Base-by-base conservation (phyloP, 2,888 invertebrate species). In the Peribatodes rhomboidaria region DNA sequence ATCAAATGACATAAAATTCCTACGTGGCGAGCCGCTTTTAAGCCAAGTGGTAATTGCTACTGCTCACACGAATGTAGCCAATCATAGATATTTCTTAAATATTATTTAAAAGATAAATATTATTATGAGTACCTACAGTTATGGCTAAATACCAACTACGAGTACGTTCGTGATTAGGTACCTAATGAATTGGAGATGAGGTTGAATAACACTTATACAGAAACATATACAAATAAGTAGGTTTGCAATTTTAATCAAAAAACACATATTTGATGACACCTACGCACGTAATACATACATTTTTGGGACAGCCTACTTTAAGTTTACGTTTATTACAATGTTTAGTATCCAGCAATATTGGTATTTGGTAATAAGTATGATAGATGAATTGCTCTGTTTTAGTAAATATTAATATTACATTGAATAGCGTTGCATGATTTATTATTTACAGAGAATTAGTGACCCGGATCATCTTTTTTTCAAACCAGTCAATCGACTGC, bases 1-100 rank as follows among this genome's bases (percentile, higher is more conserved):
- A 22, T 54, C 20, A 61, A 54, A 42, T 49, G 49, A 55, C 57
- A 58, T 22, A 27, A 37, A 20, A 18, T 57, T 13, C 41, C 41
- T 54, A 41, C 58, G 54, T 54, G 53, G 33, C 14, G 22, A n/a
- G 18, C 11, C 22, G 31, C 11, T 53, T 58, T 37, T 14, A 46
- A 33, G 58, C 14, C 0, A 47, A 39, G 53, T 49, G 58, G 10
- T 49, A 54, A 64, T 44, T 56, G 13, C 4, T 44, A 31, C 2
- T 50, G 22, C 31, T 50, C 11, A 54, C 18, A 50, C 14, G 27
- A 49, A 33, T 9, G 20, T 50, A 37, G 35, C 18, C 20, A 37
- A 7, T 50, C 2, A 49, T 11, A 13, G 18, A 20, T 35, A 11
- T 50, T 18, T 50, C 18, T 8, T 8, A 14, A 41, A 11, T 3